Base-by-base conservation (phyloP, 1,140 invertebrate genomes). In the Drosophila navojoa region DNA sequence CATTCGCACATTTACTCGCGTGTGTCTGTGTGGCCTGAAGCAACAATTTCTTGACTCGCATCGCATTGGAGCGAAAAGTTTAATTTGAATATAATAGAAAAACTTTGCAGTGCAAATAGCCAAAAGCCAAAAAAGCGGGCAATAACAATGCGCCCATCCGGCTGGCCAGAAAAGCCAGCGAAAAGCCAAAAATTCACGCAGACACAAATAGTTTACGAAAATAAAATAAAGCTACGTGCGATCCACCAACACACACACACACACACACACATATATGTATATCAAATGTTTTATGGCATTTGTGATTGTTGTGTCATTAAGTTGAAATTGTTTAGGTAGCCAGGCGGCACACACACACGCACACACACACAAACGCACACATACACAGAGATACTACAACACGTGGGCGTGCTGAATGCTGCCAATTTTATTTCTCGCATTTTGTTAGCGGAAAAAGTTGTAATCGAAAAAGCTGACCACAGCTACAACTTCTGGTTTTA, bases 1-100 rank as follows among this genome's bases (percentile, higher is more conserved):
- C 4, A 53, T 15, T 29, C 9, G 11, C 13, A 29, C 3, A 57
- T n/a, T 25, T 0, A 19, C 13, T 11, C 13, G 15, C 9, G 0
- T 13, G 15, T 19, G 40, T 13, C 13, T 19, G 40, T 47, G 52
- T 69, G 32, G 49, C 67, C 52, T 22, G 71, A 59, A 73, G 70
- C 69, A 85, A 77, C 77, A 77, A 69, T 69, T 74, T 61, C 49
- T 38, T 75, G 49, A 38, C 70, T 40, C 32, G 45, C n/a, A 29
- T 55, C 35, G 11, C 42, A 19, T 44, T 25, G 67, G 32, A 45
- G 42, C n/a, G 5, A 68, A 89, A 89, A 89, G 84, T 89, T 89
- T 89, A 89, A 89, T 89, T 89, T 89, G 84, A 84, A 89, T 89
- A 89, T 89, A 89, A 89, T 89, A 89, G 84, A 89, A 89, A 87